phyloP scores from a whole-genome alignment of 2,797 vertebrate species.

The Pterois miles region DNA sequence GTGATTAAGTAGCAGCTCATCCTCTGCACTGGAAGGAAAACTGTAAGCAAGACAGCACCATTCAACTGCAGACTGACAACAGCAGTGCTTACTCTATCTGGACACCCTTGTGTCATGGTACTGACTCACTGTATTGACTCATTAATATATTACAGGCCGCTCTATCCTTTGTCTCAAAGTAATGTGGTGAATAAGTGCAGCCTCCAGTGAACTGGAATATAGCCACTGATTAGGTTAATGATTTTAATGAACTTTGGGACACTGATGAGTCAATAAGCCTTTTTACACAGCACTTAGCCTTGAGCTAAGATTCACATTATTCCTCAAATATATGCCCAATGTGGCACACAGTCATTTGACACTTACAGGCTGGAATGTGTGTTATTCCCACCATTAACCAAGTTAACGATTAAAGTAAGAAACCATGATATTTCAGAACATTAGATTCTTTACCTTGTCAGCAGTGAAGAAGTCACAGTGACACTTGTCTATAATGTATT shows the following conservation, averaged over 20 bases:
- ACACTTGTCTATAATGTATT: not conserved
- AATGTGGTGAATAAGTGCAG: not conserved
- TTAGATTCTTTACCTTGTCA: not conserved
- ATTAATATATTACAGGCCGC: not conserved
- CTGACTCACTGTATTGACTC: not conserved
- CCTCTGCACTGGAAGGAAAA: not conserved
- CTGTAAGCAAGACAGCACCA: not conserved
- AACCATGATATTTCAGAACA: not conserved
- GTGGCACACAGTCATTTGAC: not conserved
- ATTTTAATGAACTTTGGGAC: constrained; percentile 33
- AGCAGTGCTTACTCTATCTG: not conserved
- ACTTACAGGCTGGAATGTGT: not conserved
- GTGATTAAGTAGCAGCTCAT: not conserved
- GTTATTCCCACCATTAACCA: not conserved
- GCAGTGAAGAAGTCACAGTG: not conserved
- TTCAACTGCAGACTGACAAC: not conserved
- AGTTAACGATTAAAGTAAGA: not conserved
- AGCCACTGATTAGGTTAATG: constrained; percentile 33
- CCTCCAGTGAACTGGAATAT: constrained; percentile 22
- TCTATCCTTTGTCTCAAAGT: constrained; percentile 2
- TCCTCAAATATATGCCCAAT: not conserved
- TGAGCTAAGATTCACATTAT: constrained; percentile 10
- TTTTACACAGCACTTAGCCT: constrained; percentile 13
- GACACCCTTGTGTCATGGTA: not conserved
- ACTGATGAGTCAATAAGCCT: constrained; percentile 25